These are phyloP conservation scores for Phyllostomus hastatus DNA, from an alignment of 2,113 vertebrate genomes.

Conservation along the genomic window DNA sequence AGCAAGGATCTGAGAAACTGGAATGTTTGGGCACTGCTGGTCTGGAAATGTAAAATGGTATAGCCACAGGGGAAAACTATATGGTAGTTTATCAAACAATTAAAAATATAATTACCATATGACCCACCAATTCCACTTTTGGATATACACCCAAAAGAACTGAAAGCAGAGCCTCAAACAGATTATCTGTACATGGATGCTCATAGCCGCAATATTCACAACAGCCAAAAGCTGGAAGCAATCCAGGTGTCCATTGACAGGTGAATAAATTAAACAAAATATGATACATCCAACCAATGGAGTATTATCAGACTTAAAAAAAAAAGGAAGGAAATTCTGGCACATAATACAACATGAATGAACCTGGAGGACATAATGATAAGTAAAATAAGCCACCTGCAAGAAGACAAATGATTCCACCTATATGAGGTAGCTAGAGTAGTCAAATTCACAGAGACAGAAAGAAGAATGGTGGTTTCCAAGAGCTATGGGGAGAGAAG, in stretches of 20 bases:
- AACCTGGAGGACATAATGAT: neutral
- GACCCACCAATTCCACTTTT: neutral
- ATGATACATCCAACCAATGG: neutral
- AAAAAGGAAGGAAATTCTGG: neutral
- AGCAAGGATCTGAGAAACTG: neutral
- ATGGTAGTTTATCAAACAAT: neutral
- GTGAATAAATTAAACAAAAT: conserved; percentile 5
- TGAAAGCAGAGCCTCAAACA: neutral
- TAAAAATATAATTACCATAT: conserved; percentile 1
- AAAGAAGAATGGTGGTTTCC: neutral
- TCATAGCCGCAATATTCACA: neutral
- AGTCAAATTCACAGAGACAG: neutral
- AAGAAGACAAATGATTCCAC: neutral
- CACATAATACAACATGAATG: neutral
- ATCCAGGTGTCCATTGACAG: neutral
- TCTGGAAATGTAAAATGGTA: neutral
- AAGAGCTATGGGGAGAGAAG: neutral
- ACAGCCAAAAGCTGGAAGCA: neutral
- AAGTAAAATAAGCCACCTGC: neutral
- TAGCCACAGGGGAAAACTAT: neutral
- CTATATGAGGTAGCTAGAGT: neutral
- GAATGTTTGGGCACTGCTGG: neutral
- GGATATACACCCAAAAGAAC: neutral
- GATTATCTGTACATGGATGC: neutral
- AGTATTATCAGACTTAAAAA: neutral